Conservation (phyloP, 1,140 invertebrate species). For the Musca domestica region DNA sequence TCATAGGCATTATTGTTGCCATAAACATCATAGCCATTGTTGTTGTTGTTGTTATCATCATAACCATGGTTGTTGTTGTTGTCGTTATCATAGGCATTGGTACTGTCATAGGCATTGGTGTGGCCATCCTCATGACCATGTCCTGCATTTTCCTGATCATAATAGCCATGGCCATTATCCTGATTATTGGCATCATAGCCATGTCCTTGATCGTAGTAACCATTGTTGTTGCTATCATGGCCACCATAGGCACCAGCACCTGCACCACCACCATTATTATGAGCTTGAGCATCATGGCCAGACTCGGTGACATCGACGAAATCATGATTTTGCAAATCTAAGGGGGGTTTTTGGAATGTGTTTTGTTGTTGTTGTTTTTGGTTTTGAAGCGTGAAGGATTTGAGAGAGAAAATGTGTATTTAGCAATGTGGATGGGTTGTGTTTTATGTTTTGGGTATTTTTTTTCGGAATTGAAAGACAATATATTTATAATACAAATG, state of each 20-base stretch:
- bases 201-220: neutral
- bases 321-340: conserved; percentile 10
- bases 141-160: conserved; percentile 25
- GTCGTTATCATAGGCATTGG: conserved; percentile 52
- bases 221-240: neutral
- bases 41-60: too few relatives aligned
- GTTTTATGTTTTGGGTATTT: neutral
- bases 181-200: conserved; percentile 2
- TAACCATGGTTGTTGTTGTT: neutral
- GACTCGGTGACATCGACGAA: neutral
- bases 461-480: neutral
- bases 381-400: neutral
- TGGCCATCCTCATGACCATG: too few relatives aligned
- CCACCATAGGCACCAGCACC: neutral
- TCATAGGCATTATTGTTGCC: neutral
- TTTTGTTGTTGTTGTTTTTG: neutral
- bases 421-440: neutral
- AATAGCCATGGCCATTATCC: conserved; percentile 33
- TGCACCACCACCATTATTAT: conserved; percentile 10
- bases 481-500: neutral
- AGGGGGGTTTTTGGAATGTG: too few relatives aligned
- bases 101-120: conserved; percentile 53
- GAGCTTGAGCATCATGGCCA: neutral
- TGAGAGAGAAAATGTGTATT: neutral
- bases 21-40: neutral